Percentiles rank a stretch among this genome's conserved stretches.
Evolutionary conservation across 2,888 invertebrate genomes (phyloP).

Genomic region (Hermodice carunculata): DNA sequence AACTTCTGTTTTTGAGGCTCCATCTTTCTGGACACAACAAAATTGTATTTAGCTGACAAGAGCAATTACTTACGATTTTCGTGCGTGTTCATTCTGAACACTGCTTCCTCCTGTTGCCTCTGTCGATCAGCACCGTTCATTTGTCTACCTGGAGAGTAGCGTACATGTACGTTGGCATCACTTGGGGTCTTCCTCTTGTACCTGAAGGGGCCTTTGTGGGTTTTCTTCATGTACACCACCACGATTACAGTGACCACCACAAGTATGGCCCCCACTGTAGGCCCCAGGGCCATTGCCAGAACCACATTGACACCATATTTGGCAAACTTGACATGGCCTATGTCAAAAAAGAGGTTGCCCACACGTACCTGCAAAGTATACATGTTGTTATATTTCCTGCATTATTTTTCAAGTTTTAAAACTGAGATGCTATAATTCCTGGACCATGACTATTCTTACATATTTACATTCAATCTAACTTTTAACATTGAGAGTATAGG

Average conservation of each 20-base stretch:
- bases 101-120: not conserved
- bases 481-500: too few species aligned
- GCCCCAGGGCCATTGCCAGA: constrained; percentile 39
- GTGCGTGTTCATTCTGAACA: not conserved
- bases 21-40: too few species aligned
- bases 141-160: constrained; percentile 6
- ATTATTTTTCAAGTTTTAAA: too few species aligned
- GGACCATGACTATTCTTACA: too few species aligned
- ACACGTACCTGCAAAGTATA: constrained; percentile 48
- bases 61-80: constrained; percentile 9
- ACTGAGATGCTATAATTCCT: too few species aligned
- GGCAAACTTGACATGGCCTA: constrained; percentile 51
- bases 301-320: constrained; percentile 35
- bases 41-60: too few species aligned
- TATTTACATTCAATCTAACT: too few species aligned
- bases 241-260: constrained; percentile 47
- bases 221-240: constrained; percentile 49
- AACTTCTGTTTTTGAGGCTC: too few species aligned
- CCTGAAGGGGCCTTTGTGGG: constrained; percentile 46
- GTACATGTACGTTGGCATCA: constrained; percentile 11
- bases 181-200: constrained; percentile 42
- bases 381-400: too few species aligned
- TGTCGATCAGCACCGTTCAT: not conserved
- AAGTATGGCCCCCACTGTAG: constrained; percentile 17
- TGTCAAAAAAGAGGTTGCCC: constrained; percentile 47